A percentile compares a stretch with the other conserved stretches of the same genome.
These are phyloP conservation scores for Lycophotia porphyrea DNA, from an alignment of 2,888 invertebrate genomes.

Conservation along the genomic window DNA sequence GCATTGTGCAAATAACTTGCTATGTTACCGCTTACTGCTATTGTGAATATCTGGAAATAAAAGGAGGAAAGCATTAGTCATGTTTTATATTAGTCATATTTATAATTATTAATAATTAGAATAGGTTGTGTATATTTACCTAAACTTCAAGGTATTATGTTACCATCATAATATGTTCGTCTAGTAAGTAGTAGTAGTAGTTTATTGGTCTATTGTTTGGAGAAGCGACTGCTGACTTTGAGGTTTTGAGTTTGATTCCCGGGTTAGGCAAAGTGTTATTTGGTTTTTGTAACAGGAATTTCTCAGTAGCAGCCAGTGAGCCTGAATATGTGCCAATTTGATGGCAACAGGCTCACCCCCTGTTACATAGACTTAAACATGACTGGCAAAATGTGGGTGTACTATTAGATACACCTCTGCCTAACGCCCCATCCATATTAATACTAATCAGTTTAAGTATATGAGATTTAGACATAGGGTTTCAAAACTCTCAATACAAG, in stretches of 20 bases:
- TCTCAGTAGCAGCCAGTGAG: too few species aligned
- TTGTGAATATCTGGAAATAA: slow-evolving; percentile 93
- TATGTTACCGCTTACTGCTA: slow-evolving; percentile 98
- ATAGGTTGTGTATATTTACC: too few species aligned
- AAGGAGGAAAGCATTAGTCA: background rate
- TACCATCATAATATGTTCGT: background rate
- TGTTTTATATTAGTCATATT: background rate
- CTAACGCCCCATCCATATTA: too few species aligned
- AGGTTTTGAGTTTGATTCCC: too few species aligned
- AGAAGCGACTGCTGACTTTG: too few species aligned
- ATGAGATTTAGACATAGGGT: background rate
- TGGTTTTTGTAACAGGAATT: too few species aligned
- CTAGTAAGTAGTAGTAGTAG: background rate
- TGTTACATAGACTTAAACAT: too few species aligned
- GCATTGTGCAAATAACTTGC: slow-evolving; percentile 96
- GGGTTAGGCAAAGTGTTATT: too few species aligned
- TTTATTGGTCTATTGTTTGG: background rate
- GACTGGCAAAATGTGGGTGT: too few species aligned
- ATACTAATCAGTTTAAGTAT: background rate
- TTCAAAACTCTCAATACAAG: background rate
- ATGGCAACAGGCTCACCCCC: too few species aligned
- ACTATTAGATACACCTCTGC: too few species aligned
- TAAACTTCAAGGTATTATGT: background rate
- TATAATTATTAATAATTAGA: background rate
- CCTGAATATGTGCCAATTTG: too few species aligned